Evolutionary conservation across 2,888 invertebrate species (phyloP).

Genomic region (Blomia tropicalis): DNA sequence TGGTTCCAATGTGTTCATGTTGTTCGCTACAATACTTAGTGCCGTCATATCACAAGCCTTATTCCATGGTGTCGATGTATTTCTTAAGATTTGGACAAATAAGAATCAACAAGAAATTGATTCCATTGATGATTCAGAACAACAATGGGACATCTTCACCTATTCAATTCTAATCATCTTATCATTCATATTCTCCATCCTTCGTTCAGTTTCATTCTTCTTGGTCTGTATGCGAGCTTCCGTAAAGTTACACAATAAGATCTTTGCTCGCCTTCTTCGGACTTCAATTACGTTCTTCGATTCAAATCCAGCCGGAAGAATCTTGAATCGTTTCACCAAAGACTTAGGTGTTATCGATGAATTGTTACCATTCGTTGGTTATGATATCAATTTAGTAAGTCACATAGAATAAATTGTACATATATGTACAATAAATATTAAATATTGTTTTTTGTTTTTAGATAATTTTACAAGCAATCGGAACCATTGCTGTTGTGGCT

Average conservation of each 20-base stretch:
- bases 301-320: conserved; percentile 35
- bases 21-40: conserved; percentile 33
- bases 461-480: conserved; percentile 43
- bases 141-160: not conserved
- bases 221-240: conserved; percentile 29
- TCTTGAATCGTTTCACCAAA: conserved; percentile 29
- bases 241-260: conserved; percentile 27
- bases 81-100: conserved; percentile 28
- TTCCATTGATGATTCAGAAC: not conserved
- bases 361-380: conserved; percentile 26
- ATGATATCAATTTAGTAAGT: conserved; percentile 27
- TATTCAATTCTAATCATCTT: conserved; percentile 10
- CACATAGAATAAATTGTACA: too few relatives aligned
- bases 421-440: too few relatives aligned
- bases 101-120: not conserved
- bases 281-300: conserved; percentile 40
- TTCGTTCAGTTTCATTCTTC: conserved; percentile 28
- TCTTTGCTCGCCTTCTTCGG: conserved; percentile 35
- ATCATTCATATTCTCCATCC: conserved; percentile 26
- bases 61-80: conserved; percentile 29
- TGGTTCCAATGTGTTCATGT: conserved; percentile 34
- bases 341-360: conserved; percentile 30
- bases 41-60: conserved; percentile 36
- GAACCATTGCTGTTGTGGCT: conserved; percentile 38
- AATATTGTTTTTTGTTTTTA: not conserved